A percentile compares a stretch with the other conserved stretches of the same genome.
phyloP scores from a whole-genome alignment of 2,888 invertebrate genomes.

The Fragum fragum region DNA sequence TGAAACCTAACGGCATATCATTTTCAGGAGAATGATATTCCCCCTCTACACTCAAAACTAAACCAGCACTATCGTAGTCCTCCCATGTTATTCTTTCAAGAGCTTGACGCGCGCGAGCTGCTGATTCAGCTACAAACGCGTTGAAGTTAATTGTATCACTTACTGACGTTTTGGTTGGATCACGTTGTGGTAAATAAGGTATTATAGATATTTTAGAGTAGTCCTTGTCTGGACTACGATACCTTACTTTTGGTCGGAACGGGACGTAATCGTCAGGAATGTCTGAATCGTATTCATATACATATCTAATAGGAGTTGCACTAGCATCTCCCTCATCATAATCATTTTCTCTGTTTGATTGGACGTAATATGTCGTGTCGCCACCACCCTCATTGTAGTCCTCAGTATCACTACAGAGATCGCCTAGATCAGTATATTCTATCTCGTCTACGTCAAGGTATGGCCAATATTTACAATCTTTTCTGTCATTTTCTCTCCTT shows the following conservation, averaged over 20 bases:
- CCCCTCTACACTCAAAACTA: constrained; percentile 81
- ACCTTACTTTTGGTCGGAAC: constrained; percentile 71
- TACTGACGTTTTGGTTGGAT: constrained; percentile 55
- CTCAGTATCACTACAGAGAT: constrained; percentile 69
- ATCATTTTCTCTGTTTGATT: constrained; percentile 19
- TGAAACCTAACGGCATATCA: constrained; percentile 73
- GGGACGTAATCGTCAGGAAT: constrained; percentile 76
- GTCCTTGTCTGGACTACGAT: constrained; percentile 69
- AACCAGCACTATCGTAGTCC: constrained; percentile 78
- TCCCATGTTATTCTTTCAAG: constrained; percentile 71
- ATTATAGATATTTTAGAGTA: constrained; percentile 63
- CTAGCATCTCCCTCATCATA: constrained; percentile 40
- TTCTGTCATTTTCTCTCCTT: constrained; percentile 57
- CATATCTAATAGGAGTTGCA: constrained; percentile 44
- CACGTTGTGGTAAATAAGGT: constrained; percentile 56
- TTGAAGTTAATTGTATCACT: constrained; percentile 73
- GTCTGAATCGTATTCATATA: constrained; percentile 50
- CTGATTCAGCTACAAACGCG: constrained; percentile 76
- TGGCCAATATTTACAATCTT: constrained; percentile 72
- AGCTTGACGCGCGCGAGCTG: constrained; percentile 73
- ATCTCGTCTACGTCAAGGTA: constrained; percentile 76
- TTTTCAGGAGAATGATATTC: constrained; percentile 73
- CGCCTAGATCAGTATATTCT: constrained; percentile 68
- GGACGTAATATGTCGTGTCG: constrained; percentile 16
- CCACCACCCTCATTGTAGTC: constrained; percentile 9